These are phyloP conservation scores for Drosophila hamatofila DNA, from an alignment of 2,888 invertebrate species.

Conservation along the genomic window DNA sequence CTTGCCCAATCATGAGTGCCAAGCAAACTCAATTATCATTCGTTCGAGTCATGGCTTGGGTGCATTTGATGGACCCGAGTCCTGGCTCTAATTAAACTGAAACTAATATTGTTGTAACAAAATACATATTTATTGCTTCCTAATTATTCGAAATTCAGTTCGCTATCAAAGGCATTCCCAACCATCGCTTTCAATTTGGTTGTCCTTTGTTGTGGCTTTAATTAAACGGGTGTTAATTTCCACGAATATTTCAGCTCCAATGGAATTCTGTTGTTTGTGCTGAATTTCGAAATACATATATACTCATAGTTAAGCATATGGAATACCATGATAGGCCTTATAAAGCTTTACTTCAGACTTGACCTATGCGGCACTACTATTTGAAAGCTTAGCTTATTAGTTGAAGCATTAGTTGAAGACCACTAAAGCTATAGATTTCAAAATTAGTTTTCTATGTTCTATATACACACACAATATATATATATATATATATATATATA, in stretches of 20 bases:
- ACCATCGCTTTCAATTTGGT: neutral
- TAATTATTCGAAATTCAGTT: neutral
- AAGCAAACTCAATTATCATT: slow-evolving; percentile 1
- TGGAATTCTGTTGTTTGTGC: neutral
- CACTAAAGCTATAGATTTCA: too few relatives aligned
- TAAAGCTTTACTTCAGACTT: too few relatives aligned
- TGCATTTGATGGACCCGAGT: neutral
- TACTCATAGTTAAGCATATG: neutral
- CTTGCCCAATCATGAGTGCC: neutral
- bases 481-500: too few relatives aligned
- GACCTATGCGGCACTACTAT: too few relatives aligned
- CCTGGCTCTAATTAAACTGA: neutral
- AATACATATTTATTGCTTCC: neutral
- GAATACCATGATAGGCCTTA: too few relatives aligned
- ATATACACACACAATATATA: too few relatives aligned
- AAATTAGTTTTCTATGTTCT: too few relatives aligned
- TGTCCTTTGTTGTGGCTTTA: neutral
- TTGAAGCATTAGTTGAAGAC: too few relatives aligned
- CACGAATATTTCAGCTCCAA: neutral
- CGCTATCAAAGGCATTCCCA: neutral
- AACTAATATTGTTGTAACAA: neutral
- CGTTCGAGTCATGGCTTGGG: neutral
- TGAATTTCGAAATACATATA: neutral
- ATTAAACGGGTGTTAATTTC: neutral
- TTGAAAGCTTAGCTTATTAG: too few relatives aligned